Base-by-base conservation (phyloP, 2,113 vertebrate genomes). In the Stigmatopora argus region DNA sequence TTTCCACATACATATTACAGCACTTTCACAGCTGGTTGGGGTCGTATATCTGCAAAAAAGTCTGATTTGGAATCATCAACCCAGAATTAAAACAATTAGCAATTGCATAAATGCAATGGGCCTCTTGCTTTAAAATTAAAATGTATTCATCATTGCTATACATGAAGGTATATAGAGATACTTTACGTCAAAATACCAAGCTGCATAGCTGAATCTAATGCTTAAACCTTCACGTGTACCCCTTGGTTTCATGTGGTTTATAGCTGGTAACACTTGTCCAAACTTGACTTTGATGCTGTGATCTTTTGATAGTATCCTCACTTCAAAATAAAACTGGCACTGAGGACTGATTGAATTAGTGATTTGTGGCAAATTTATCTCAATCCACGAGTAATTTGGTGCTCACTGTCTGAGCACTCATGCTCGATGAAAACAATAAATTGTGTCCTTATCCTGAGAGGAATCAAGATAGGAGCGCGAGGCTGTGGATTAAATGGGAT, bases 341-440 rank as follows among this genome's bases (percentile, higher is more conserved):
- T n/a, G 53, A 77, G 79, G 79, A 82, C 65, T 80, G 78, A 87
- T 86, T 78, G 84, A 88, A 84, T 88, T 82, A 77, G 73, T 45
- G 62, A 79, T 88, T 83, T 83, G 75, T 70, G 69, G 75, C 51
- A 44, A 73, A 78, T 89, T 85, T 83, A 85, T 89, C 85, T 87
- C 67, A 49, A 77, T 83, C 73, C 56, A 69, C 81, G 79, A 83
- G 81, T 83, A 76, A 82, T 80, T 81, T 71, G 35, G 77, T 63
- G 73, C 85, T 83, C 81, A 79, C 81, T 78, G 83, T 86, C 81
- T 85, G 78, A 73, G 77, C 80, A 78, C 83, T 86, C 86, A 46
- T 76, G 78, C 83, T 81, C 78, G 86, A 85, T 84, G 83, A 87
- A 87, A 88, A 89, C 89, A 88, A 88, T 84, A 86, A 88, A 89